Conservation (phyloP, 1,140 invertebrate genomes). For the Ladona fulva region DNA sequence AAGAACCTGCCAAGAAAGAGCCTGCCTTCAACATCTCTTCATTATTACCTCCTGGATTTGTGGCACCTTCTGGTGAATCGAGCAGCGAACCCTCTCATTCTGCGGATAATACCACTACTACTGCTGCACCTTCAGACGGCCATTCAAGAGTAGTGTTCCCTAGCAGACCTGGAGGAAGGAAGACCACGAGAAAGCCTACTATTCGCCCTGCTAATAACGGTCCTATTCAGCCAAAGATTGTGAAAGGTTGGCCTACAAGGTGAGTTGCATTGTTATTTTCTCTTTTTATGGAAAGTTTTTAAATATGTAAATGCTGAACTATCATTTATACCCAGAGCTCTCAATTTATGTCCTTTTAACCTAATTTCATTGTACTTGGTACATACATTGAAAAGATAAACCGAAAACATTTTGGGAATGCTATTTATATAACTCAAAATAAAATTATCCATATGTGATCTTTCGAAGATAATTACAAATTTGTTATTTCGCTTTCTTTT, state of each 20-base stretch:
- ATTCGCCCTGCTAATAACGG: constrained; percentile 24
- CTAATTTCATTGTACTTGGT: no score
- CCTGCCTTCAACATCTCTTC: constrained; percentile 44
- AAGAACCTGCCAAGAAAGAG: constrained; percentile 16
- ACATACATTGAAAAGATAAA: no score
- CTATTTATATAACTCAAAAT: no score
- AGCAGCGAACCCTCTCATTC: no score
- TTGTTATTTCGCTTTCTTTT: no score
- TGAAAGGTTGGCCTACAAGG: constrained; percentile 72
- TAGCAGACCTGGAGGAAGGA: constrained; percentile 55
- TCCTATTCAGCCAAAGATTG: constrained; percentile 53
- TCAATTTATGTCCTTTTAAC: no score
- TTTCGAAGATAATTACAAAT: no score
- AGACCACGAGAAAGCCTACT: constrained; percentile 31
- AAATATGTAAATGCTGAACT: no score
- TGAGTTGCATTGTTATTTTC: constrained; percentile 30
- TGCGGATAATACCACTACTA: constrained; percentile 31
- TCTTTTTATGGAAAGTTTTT: no score
- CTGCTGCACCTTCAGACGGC: constrained; percentile 30
- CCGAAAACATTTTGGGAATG: no score
- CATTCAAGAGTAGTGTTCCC: constrained; percentile 67
- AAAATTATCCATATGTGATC: no score
- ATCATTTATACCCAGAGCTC: no score
- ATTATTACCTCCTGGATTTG: constrained; percentile 50
- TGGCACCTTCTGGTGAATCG: constrained; percentile 26